Base-by-base conservation (phyloP, 2,888 invertebrate genomes). In the Dryomyza anilis region DNA sequence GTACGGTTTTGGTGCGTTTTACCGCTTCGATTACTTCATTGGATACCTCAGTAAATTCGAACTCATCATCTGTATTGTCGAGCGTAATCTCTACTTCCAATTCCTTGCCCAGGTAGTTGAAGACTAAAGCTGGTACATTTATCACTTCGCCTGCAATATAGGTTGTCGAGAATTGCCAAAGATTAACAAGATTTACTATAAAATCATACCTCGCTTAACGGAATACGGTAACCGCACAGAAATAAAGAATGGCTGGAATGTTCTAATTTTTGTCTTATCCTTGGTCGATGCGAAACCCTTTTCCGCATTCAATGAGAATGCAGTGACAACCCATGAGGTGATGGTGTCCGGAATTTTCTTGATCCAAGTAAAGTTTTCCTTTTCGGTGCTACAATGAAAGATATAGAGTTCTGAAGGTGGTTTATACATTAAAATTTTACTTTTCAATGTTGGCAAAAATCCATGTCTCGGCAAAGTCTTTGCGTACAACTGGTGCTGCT, bases 11-110 rank as follows among this genome's bases (percentile, higher is more conserved):
- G 16, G 92, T 90, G 59, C 88, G 88, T 43, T 89, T 88, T 80
- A 93, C 86, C 74, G 96, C 93, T 80, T 95, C 97, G 80, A 92
- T 93, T 5, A 97, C 88, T 14, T 93, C 91, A 36, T 94, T 90
- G 46, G 95, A 91, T 58, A 95, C 87, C 0, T 95, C 92, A 55
- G 97, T 86, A 33, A 93, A 90, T 84, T 98, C 98, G 27, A 95
- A 80, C 59, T 91, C 89, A 70, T 90, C 89, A 58, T 91, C 89
- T 39, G 88, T 87, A 82, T 93, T 93, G 72, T 93, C 91, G 74
- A 97, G 85, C 0, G 92, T 91, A 0, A 97, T 89, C 72, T 94
- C 91, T 0, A 93, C 93, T 27, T 86, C 86, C 0, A 92, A 85
- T 72, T 93, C 91, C 64, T 89, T 88, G 25, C 89, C 87, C 80